Percentiles rank a stretch among this genome's conserved stretches.
phyloP scores from a whole-genome alignment of 2,888 invertebrate genomes.

The Alloplasta piceator region DNA sequence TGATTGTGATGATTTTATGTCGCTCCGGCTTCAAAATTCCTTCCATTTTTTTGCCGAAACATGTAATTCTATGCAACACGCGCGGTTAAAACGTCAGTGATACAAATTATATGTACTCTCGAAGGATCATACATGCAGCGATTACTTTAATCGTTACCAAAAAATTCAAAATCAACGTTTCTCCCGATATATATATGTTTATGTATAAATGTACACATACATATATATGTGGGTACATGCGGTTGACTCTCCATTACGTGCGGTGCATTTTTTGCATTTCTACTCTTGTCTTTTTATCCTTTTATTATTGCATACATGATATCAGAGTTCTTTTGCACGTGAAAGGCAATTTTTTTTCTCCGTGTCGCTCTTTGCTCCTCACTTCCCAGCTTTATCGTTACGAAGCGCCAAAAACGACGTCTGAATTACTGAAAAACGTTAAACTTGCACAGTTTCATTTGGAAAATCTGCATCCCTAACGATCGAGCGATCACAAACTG shows the following conservation, averaged over 20 bases:
- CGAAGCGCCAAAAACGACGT: slow-evolving; percentile 11
- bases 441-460: slow-evolving; percentile 51
- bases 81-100: slow-evolving; percentile 52
- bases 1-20: slow-evolving; percentile 66
- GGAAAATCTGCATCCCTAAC: slow-evolving; percentile 30
- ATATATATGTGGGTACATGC: background rate
- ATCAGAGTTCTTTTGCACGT: slow-evolving; percentile 34
- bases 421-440: slow-evolving; percentile 24
- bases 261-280: slow-evolving; percentile 3
- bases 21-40: slow-evolving; percentile 62
- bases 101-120: slow-evolving; percentile 50
- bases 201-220: background rate
- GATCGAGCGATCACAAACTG: slow-evolving; percentile 13
- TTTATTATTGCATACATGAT: slow-evolving; percentile 54
- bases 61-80: slow-evolving; percentile 46
- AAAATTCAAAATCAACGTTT: slow-evolving; percentile 26
- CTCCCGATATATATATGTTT: too few relatives aligned
- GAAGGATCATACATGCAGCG: slow-evolving; percentile 49
- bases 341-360: slow-evolving; percentile 30
- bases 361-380: background rate
- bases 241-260: slow-evolving; percentile 28
- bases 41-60: slow-evolving; percentile 48
- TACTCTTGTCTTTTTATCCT: slow-evolving; percentile 7
- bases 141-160: slow-evolving; percentile 34
- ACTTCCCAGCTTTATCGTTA: slow-evolving; percentile 5